Percentiles rank a stretch among this genome's conserved stretches.
Conservation (phyloP, 2,113 vertebrate species). For the Lepus europaeus region DNA sequence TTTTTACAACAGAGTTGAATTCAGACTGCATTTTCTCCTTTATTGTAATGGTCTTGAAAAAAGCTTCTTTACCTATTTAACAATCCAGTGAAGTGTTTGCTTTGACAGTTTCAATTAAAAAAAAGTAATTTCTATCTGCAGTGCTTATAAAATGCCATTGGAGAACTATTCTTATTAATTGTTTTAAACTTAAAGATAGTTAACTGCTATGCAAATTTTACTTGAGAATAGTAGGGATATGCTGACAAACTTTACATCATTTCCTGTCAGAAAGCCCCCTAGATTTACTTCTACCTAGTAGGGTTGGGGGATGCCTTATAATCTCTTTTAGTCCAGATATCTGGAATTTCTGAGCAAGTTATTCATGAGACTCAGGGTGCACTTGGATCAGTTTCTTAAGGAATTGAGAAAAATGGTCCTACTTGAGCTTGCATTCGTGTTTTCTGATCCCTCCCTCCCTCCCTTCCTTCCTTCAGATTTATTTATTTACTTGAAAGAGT, state of each 20-base stretch:
- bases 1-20: neutral
- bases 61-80: neutral
- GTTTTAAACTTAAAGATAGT: slow-evolving; percentile 75
- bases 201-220: slow-evolving; percentile 80
- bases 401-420: neutral
- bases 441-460: neutral
- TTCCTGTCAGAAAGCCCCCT: neutral
- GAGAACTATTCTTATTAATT: slow-evolving; percentile 70
- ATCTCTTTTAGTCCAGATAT: neutral
- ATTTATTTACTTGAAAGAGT: too few species aligned
- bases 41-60: neutral
- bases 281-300: neutral
- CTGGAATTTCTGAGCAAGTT: neutral
- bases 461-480: too few species aligned
- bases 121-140: slow-evolving; percentile 60
- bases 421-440: neutral
- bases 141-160: slow-evolving; percentile 67
- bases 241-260: neutral
- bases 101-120: neutral
- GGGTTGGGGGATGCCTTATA: neutral
- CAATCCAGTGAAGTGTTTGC: slow-evolving; percentile 3
- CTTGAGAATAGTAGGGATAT: slow-evolving; percentile 52
- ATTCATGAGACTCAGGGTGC: neutral
- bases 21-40: neutral
- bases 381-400: neutral